A percentile compares a stretch with the other conserved stretches of the same genome.
Evolutionary conservation across 2,888 invertebrate genomes (phyloP).

Genomic region (Scaptomyza reducta): DNA sequence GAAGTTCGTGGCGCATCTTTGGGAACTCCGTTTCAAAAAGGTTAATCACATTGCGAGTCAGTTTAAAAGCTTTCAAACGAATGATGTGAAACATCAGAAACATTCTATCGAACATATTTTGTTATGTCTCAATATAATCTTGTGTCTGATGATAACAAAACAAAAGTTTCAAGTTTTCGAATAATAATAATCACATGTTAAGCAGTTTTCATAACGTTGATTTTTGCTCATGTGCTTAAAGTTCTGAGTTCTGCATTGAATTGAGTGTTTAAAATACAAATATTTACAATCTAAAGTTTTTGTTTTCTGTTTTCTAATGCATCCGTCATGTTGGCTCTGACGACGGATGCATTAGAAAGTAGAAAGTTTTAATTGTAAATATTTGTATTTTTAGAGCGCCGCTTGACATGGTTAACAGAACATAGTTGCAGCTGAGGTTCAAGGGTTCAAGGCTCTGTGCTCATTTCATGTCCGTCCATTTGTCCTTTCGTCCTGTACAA

Average conservation of each 20-base stretch:
- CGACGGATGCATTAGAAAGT: slow-evolving; percentile 37
- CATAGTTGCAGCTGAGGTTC: slow-evolving; percentile 40
- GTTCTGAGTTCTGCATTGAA: not conserved
- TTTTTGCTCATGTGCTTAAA: not conserved
- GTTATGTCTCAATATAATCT: too few relatives aligned
- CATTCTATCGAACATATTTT: not conserved
- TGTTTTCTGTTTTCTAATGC: not conserved
- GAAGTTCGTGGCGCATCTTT: too few relatives aligned
- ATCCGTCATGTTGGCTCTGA: not conserved
- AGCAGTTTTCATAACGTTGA: not conserved
- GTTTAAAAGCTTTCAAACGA: too few relatives aligned
- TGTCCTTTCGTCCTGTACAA: slow-evolving; percentile 4
- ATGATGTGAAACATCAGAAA: too few relatives aligned
- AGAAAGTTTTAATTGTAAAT: slow-evolving; percentile 27
- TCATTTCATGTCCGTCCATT: slow-evolving; percentile 38
- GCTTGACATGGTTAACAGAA: slow-evolving; percentile 56
- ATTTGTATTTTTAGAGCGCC: slow-evolving; percentile 47
- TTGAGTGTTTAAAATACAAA: not conserved
- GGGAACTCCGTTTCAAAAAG: too few relatives aligned
- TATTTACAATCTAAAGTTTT: too few relatives aligned
- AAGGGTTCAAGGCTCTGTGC: slow-evolving; percentile 62
- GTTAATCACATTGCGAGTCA: too few relatives aligned
- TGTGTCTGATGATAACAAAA: not conserved
- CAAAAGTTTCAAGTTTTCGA: too few relatives aligned
- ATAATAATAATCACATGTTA: too few relatives aligned